Evolutionary conservation across 2,797 vertebrate genomes (phyloP).

Genomic region (Valencia hispanica): DNA sequence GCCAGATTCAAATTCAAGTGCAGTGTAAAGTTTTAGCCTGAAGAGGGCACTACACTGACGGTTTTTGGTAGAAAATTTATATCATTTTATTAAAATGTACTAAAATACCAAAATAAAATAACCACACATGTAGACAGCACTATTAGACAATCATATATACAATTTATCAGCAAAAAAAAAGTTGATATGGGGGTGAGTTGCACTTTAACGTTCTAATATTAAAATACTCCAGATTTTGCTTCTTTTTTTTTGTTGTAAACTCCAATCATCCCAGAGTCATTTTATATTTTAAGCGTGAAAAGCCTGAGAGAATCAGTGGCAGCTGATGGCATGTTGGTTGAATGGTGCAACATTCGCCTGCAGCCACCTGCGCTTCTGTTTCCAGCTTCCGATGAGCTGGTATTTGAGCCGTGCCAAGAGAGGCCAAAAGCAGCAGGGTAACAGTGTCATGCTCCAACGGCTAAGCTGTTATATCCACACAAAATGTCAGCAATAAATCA

Average conservation of each 20-base stretch:
- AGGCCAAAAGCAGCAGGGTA: constrained; percentile 47
- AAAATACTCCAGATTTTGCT: neutral
- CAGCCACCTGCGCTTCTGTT: constrained; percentile 50
- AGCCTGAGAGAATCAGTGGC: constrained; percentile 27
- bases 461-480: constrained; percentile 45
- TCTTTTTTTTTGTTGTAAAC: neutral
- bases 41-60: too few relatives aligned
- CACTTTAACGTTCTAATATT: neutral
- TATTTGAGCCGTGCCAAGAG: constrained; percentile 47
- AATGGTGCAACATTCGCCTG: constrained; percentile 41
- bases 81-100: too few relatives aligned
- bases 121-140: too few relatives aligned
- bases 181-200: too few relatives aligned
- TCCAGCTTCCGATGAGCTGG: constrained; percentile 46
- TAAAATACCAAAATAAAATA: too few relatives aligned
- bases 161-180: too few relatives aligned
- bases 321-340: constrained; percentile 32
- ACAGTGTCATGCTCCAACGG: constrained; percentile 36
- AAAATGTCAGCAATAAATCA: constrained; percentile 40
- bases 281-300: constrained; percentile 25
- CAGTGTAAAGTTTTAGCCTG: too few relatives aligned
- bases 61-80: too few relatives aligned
- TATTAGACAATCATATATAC: too few relatives aligned
- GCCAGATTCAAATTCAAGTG: too few relatives aligned
- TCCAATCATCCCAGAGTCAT: neutral